phyloP scores from a whole-genome alignment of 2,888 invertebrate genomes.

The Callosobruchus maculatus region DNA sequence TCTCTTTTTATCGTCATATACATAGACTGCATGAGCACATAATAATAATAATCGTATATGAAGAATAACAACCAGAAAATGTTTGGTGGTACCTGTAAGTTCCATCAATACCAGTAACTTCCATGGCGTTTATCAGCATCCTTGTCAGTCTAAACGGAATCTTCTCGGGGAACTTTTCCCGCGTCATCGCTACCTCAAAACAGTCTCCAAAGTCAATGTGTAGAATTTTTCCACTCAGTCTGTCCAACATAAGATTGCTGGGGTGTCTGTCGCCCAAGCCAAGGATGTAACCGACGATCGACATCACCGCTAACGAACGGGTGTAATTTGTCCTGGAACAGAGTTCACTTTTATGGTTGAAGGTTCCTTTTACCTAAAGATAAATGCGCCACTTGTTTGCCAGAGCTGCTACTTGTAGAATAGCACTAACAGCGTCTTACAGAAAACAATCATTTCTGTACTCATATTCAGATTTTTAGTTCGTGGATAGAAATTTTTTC shows the following conservation, averaged over 20 bases:
- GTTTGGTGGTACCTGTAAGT: conserved; percentile 57
- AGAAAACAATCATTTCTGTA: too few relatives aligned
- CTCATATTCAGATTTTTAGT: too few relatives aligned
- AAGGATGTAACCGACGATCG: conserved; percentile 93
- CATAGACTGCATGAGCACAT: too few relatives aligned
- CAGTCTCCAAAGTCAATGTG: conserved; percentile 99
- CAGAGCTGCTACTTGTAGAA: too few relatives aligned
- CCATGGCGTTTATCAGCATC: conserved; percentile 99
- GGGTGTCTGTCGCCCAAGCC: conserved; percentile 94
- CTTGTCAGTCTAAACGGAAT: conserved; percentile 97
- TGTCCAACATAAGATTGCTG: conserved; percentile 97
- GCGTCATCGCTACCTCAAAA: conserved; percentile 98
- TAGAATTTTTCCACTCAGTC: conserved; percentile 96
- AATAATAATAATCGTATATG: too few relatives aligned
- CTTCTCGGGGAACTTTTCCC: conserved; percentile 99
- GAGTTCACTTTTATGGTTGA: too few relatives aligned
- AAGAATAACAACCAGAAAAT: not conserved
- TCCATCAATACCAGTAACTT: conserved; percentile 97
- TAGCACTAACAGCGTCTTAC: too few relatives aligned
- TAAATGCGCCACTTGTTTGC: too few relatives aligned
- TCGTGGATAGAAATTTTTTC: too few relatives aligned
- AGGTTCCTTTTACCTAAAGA: too few relatives aligned
- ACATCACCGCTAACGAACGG: conserved; percentile 97
- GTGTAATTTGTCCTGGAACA: conserved; percentile 87
- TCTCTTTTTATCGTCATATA: too few relatives aligned